These are phyloP conservation scores for Dryococelus australis DNA, from an alignment of 2,888 invertebrate genomes.

Conservation along the genomic window DNA sequence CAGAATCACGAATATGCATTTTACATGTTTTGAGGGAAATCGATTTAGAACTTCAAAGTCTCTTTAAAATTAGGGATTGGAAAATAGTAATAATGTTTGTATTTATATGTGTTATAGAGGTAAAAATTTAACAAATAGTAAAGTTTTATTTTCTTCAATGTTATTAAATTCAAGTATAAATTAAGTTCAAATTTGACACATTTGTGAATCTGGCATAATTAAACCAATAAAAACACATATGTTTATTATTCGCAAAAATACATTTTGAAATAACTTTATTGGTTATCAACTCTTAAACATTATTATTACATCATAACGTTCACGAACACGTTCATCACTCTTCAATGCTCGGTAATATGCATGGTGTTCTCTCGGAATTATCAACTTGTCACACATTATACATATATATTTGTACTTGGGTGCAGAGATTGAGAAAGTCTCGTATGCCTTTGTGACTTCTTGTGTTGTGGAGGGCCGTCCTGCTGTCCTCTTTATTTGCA, in stretches of 20 bases:
- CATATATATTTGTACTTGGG: neutral
- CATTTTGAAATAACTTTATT: too few relatives aligned
- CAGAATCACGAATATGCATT: too few relatives aligned
- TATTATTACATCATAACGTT: too few relatives aligned
- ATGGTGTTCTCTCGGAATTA: conserved; percentile 2
- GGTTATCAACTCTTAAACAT: too few relatives aligned
- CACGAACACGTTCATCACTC: neutral
- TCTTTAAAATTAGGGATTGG: neutral
- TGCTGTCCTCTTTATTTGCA: neutral
- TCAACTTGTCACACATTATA: neutral
- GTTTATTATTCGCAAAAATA: too few relatives aligned
- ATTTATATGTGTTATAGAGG: neutral
- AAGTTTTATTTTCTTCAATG: neutral
- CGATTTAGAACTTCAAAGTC: too few relatives aligned
- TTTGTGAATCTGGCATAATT: too few relatives aligned
- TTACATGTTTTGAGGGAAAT: too few relatives aligned
- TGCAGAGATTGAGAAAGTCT: neutral
- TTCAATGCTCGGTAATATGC: neutral
- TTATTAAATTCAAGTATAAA: neutral
- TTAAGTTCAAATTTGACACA: too few relatives aligned
- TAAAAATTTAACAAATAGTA: too few relatives aligned
- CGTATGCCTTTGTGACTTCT: neutral
- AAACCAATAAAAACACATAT: too few relatives aligned
- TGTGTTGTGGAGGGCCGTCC: neutral
- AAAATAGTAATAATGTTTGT: neutral